Percentiles rank a stretch among this genome's conserved stretches.
Conservation (phyloP, 2,113 vertebrate species). For the Lota lota region DNA sequence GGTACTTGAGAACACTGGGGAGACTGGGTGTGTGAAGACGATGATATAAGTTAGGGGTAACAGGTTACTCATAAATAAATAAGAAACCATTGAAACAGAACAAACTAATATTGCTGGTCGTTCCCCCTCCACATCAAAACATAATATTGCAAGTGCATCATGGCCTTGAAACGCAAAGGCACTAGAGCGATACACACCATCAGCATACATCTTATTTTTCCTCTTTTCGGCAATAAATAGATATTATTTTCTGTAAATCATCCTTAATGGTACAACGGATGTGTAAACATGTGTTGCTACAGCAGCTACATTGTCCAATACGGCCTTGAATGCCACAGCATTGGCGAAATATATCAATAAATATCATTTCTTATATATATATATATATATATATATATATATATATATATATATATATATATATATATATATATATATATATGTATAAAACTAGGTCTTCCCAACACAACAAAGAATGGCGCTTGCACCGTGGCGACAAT, state of each 20-base stretch:
- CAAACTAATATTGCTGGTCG: not conserved
- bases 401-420: too few species aligned
- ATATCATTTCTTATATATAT: slow-evolving; percentile 40
- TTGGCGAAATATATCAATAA: slow-evolving; percentile 59
- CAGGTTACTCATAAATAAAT: not conserved
- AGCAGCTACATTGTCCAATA: slow-evolving; percentile 32
- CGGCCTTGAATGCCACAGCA: slow-evolving; percentile 44
- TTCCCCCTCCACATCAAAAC: not conserved
- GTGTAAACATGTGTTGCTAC: slow-evolving; percentile 67
- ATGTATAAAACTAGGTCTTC: too few species aligned
- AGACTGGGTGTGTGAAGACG: not conserved
- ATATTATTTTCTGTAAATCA: slow-evolving; percentile 36
- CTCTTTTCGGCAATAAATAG: slow-evolving; percentile 63
- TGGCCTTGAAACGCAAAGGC: slow-evolving; percentile 45
- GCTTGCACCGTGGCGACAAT: slow-evolving; percentile 19
- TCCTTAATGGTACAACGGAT: not conserved
- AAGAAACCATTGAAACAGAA: not conserved
- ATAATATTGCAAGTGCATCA: slow-evolving; percentile 11
- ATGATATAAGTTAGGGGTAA: not conserved
- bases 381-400: slow-evolving; percentile 5
- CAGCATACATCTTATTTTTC: slow-evolving; percentile 30
- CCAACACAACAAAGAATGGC: slow-evolving; percentile 11
- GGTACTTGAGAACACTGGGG: not conserved
- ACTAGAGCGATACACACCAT: slow-evolving; percentile 45
- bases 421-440: too few species aligned